A percentile compares a stretch with the other conserved stretches of the same genome.
These are phyloP conservation scores for Polyommatus icarus DNA, from an alignment of 2,888 invertebrate species.

Conservation along the genomic window DNA sequence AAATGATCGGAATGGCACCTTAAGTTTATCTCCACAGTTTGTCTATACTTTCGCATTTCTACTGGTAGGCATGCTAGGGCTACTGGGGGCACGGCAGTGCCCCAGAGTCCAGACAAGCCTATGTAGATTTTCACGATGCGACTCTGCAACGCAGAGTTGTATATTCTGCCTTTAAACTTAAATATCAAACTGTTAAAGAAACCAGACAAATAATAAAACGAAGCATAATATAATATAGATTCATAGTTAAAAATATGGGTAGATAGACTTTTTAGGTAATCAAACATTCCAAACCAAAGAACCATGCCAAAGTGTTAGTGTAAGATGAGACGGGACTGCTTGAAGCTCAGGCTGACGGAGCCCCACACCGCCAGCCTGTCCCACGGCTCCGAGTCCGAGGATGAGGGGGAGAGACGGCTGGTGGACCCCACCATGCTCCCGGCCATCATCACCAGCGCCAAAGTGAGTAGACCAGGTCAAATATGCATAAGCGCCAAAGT, in stretches of 20 bases:
- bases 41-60: too few species aligned
- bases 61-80: too few species aligned
- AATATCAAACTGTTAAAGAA: not conserved
- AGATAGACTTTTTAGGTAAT: not conserved
- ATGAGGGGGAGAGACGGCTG: constrained; percentile 60
- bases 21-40: too few species aligned
- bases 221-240: not conserved
- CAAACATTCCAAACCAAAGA: constrained; percentile 38
- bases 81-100: too few species aligned
- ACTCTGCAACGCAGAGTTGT: too few species aligned
- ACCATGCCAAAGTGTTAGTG: constrained; percentile 44
- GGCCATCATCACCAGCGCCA: constrained; percentile 53
- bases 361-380: constrained; percentile 64
- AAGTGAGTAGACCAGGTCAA: constrained; percentile 50
- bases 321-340: constrained; percentile 69
- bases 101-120: too few species aligned
- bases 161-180: too few species aligned
- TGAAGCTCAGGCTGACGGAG: constrained; percentile 72
- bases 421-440: constrained; percentile 56
- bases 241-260: not conserved
- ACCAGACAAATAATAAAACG: not conserved
- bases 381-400: constrained; percentile 71
- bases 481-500: too few species aligned
- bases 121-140: too few species aligned
- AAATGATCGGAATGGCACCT: too few species aligned